phyloP scores from a whole-genome alignment of 2,888 invertebrate species.

The Acrocera orbiculus region DNA sequence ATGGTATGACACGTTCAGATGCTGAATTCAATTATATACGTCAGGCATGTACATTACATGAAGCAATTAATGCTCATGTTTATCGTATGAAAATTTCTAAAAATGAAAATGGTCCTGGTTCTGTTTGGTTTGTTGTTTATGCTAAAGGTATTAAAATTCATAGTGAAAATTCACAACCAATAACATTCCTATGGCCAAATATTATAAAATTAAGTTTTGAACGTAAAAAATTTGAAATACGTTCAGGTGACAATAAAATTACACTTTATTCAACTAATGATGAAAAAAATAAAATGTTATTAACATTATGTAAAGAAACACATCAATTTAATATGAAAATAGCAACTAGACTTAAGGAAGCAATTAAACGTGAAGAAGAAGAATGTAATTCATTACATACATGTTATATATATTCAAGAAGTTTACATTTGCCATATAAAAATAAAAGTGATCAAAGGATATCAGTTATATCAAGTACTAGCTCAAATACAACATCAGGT shows the following conservation, averaged over 20 bases:
- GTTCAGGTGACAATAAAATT: conserved; percentile 72
- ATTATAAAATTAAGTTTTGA: conserved; percentile 92
- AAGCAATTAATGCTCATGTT: conserved; percentile 77
- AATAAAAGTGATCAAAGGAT: conserved; percentile 63
- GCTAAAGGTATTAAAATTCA: conserved; percentile 83
- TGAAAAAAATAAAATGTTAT: conserved; percentile 80
- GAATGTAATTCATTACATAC: conserved; percentile 46
- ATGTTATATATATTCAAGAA: conserved; percentile 54
- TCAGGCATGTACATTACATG: conserved; percentile 66
- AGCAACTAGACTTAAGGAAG: conserved; percentile 67
- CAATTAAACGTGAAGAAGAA: conserved; percentile 63
- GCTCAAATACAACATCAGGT: conserved; percentile 93
- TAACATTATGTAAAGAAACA: conserved; percentile 75
- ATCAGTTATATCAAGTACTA: conserved; percentile 81
- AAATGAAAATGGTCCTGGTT: conserved; percentile 55
- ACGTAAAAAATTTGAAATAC: conserved; percentile 92
- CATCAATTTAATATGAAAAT: conserved; percentile 93
- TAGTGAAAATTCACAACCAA: conserved; percentile 47
- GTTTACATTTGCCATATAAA: conserved; percentile 43
- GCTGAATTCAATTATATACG: conserved; percentile 78
- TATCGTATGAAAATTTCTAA: conserved; percentile 66
- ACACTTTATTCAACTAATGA: conserved; percentile 83
- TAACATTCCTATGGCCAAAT: conserved; percentile 85
- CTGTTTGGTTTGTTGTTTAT: conserved; percentile 79
- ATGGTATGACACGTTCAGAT: conserved; percentile 57